phyloP scores from a whole-genome alignment of 2,888 invertebrate species.

The Acronicta aceris region DNA sequence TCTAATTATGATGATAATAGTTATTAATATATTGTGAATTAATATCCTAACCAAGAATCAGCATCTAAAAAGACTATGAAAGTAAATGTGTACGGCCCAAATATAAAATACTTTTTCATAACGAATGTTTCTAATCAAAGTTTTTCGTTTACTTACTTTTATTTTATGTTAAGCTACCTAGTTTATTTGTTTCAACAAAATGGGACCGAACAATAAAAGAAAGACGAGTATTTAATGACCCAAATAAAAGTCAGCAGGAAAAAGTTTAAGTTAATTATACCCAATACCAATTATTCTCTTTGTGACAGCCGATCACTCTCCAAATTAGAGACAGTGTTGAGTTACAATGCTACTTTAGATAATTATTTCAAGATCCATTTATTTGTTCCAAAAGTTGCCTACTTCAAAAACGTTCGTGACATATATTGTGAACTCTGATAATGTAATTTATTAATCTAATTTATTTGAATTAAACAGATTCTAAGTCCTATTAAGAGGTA shows the following conservation, averaged over 20 bases:
- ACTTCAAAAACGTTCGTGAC: constrained; percentile 5
- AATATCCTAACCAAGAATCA: too few species aligned
- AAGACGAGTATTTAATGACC: constrained; percentile 38
- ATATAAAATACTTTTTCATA: too few species aligned
- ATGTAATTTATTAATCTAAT: constrained; percentile 16
- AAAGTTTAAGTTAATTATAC: constrained; percentile 49
- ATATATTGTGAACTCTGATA: background rate
- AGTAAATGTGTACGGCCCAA: too few species aligned
- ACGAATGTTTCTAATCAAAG: too few species aligned
- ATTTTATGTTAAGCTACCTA: background rate
- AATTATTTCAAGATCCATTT: constrained; percentile 37
- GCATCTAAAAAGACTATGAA: too few species aligned
- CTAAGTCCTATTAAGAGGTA: too few species aligned
- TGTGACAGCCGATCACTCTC: constrained; percentile 36
- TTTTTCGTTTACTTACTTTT: background rate
- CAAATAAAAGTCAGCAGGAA: constrained; percentile 50
- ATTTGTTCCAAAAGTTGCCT: constrained; percentile 20
- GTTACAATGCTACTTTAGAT: constrained; percentile 36
- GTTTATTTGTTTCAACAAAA: constrained; percentile 35
- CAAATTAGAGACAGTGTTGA: constrained; percentile 46
- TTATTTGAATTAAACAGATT: background rate
- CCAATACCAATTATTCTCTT: constrained; percentile 41
- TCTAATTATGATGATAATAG: too few species aligned
- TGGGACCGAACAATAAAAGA: constrained; percentile 34
- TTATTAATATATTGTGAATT: too few species aligned